Conservation (phyloP, 1,140 invertebrate species). For the Mactra quadrangularis region DNA sequence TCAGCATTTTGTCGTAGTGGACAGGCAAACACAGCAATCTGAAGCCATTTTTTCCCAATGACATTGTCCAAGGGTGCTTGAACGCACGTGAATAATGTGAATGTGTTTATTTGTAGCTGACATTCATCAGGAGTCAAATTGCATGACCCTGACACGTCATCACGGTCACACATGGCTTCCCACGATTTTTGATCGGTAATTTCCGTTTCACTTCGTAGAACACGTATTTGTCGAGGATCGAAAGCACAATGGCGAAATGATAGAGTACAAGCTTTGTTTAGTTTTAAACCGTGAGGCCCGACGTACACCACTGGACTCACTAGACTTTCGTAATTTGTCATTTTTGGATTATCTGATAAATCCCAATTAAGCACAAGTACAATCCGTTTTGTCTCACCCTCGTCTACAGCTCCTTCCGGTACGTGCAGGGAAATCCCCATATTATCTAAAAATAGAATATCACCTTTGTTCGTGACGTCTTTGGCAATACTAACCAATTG, state of each 20-base stretch:
- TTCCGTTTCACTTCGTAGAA: slow-evolving; percentile 74
- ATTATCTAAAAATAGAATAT: slow-evolving; percentile 67
- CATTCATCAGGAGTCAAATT: slow-evolving; percentile 64
- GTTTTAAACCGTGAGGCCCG: slow-evolving; percentile 71
- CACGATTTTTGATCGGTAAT: slow-evolving; percentile 66
- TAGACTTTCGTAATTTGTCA: slow-evolving; percentile 66
- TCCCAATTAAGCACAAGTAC: slow-evolving; percentile 74
- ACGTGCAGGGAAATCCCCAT: slow-evolving; percentile 74
- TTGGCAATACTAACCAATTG: slow-evolving; percentile 66
- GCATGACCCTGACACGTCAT: slow-evolving; percentile 44
- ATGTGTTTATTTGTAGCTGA: slow-evolving; percentile 67
- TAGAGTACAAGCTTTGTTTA: slow-evolving; percentile 68
- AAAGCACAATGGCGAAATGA: slow-evolving; percentile 74
- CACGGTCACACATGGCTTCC: slow-evolving; percentile 52
- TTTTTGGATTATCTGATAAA: slow-evolving; percentile 69
- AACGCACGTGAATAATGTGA: slow-evolving; percentile 72
- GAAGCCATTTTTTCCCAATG: slow-evolving; percentile 73
- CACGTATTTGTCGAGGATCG: slow-evolving; percentile 66
- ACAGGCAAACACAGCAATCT: slow-evolving; percentile 73
- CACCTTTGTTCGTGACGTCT: slow-evolving; percentile 64
- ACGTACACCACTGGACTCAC: slow-evolving; percentile 76
- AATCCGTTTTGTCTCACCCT: slow-evolving; percentile 60
- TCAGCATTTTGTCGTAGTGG: slow-evolving; percentile 60
- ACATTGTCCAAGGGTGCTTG: slow-evolving; percentile 50
- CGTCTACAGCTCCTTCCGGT: slow-evolving; percentile 66